Percentiles rank a stretch among this genome's conserved stretches.
Conservation (phyloP, 2,113 vertebrate species). For the Odontophorus gujanensis region DNA sequence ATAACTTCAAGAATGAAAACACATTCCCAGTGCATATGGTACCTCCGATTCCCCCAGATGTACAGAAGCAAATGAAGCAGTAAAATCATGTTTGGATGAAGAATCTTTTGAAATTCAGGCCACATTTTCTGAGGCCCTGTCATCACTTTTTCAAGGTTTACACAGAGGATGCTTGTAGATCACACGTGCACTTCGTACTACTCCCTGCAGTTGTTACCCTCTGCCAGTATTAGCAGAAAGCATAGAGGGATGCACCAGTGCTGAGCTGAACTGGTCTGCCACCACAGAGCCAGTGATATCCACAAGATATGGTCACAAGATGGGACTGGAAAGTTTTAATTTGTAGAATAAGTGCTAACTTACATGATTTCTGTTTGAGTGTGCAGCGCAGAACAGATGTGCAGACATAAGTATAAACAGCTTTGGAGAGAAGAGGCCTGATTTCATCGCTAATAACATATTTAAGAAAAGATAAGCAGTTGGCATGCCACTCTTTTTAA, state of each 20-base stretch:
- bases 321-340: background rate
- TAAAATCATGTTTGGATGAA: background rate
- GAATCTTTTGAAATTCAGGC: background rate
- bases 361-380: background rate
- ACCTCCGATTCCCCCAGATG: background rate
- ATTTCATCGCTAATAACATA: background rate
- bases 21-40: background rate
- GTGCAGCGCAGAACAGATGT: background rate
- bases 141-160: background rate
- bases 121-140: background rate
- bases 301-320: background rate
- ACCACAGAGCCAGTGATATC: background rate
- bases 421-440: background rate
- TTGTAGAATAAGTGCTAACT: background rate
- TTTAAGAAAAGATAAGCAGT: background rate
- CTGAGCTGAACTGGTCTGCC: background rate
- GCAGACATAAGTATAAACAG: background rate
- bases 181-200: background rate
- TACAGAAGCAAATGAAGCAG: background rate
- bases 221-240: background rate
- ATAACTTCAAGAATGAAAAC: background rate
- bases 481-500: background rate
- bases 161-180: background rate
- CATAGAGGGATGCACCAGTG: background rate
- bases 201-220: background rate